phyloP scores from a whole-genome alignment of 2,797 vertebrate genomes.

The Rhabdophis nuchalis region DNA sequence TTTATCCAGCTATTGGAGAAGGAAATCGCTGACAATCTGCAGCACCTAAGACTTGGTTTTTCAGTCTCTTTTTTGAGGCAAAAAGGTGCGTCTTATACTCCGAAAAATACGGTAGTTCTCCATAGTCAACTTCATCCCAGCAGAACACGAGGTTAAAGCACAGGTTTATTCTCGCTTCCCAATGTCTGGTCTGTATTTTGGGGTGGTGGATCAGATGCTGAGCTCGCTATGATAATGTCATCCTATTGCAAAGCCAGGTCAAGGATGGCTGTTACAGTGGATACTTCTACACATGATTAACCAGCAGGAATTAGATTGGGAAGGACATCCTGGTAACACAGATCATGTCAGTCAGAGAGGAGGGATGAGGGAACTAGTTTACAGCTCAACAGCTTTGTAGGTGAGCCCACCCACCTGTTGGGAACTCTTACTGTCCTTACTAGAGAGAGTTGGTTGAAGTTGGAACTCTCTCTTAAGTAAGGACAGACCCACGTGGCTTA shows the following conservation, averaged over 20 bases:
- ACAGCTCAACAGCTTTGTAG: background rate
- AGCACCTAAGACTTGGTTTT: no score
- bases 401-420: background rate
- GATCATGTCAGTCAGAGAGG: background rate
- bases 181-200: background rate
- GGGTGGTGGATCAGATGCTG: background rate
- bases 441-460: background rate
- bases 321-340: background rate
- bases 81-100: no score
- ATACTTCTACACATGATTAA: background rate
- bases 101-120: no score
- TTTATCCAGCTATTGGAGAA: no score
- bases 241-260: background rate
- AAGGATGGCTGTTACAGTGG: background rate
- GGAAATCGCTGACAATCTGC: no score
- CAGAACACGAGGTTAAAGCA: background rate
- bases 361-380: background rate
- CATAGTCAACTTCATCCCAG: background rate
- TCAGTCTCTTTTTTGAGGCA: no score
- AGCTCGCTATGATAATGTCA: background rate
- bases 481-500: background rate
- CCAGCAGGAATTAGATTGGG: background rate
- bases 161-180: background rate
- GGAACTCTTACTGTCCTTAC: background rate
- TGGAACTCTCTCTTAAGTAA: background rate